Percentiles rank a stretch among this genome's conserved stretches.
Evolutionary conservation across 2,888 invertebrate genomes (phyloP).

Genomic region (Scelioninae gen. 2): DNA sequence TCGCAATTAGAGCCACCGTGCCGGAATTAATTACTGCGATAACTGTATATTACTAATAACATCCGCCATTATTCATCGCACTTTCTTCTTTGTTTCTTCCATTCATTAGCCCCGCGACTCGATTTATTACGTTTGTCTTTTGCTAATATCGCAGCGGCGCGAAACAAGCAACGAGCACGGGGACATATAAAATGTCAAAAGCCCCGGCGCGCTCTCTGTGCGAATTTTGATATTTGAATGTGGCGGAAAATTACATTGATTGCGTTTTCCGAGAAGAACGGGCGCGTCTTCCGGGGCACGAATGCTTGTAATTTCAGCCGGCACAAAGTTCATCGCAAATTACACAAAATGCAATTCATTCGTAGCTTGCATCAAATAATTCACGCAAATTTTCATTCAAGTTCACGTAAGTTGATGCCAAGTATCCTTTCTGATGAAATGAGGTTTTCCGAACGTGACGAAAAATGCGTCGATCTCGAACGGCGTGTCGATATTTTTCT

Average conservation of each 20-base stretch:
- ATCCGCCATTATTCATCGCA: conserved; percentile 26
- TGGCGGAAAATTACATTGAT: conserved; percentile 42
- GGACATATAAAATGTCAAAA: conserved; percentile 39
- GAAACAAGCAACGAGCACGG: conserved; percentile 17
- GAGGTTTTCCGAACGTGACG: too few species aligned
- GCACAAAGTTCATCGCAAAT: conserved; percentile 43
- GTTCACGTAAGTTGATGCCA: too few species aligned
- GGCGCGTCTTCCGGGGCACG: neutral
- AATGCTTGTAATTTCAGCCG: conserved; percentile 36
- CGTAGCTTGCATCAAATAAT: conserved; percentile 23
- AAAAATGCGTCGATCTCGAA: too few species aligned
- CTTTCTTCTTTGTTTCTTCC: conserved; percentile 38
- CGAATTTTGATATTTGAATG: conserved; percentile 40
- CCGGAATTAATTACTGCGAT: conserved; percentile 35
- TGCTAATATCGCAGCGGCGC: conserved; percentile 18
- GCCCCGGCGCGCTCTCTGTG: conserved; percentile 16
- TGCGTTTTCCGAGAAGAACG: conserved; percentile 18
- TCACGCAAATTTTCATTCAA: conserved; percentile 34
- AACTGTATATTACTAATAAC: conserved; percentile 33
- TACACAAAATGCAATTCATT: conserved; percentile 43
- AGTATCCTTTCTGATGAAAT: too few species aligned
- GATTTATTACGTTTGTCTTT: conserved; percentile 39
- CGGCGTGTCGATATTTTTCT: too few species aligned
- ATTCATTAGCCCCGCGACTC: conserved; percentile 27
- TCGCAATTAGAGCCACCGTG: conserved; percentile 20